These are phyloP conservation scores for Neoseiulus cucumeris DNA, from an alignment of 1,140 invertebrate genomes.

Conservation along the genomic window DNA sequence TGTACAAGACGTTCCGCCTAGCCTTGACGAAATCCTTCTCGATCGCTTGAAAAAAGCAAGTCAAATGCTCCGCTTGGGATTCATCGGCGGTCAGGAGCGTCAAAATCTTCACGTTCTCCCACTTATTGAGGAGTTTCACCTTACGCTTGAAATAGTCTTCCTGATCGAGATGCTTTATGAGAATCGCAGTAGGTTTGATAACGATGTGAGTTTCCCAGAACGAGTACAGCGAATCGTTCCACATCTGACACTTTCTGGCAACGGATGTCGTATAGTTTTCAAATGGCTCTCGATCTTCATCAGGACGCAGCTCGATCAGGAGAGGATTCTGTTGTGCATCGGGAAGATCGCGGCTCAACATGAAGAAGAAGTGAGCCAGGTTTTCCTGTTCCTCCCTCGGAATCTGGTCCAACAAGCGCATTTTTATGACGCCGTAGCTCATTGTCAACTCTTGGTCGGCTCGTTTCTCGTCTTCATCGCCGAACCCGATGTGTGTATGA, in stretches of 20 bases:
- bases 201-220: neutral
- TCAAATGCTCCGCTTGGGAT: neutral
- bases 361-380: too few relatives aligned
- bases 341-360: too few relatives aligned
- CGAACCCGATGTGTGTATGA: neutral
- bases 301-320: too few relatives aligned
- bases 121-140: neutral
- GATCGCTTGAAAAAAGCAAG: neutral
- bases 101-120: neutral
- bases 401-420: too few relatives aligned
- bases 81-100: neutral
- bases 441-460: too few relatives aligned
- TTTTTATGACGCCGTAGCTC: too few relatives aligned
- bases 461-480: too few relatives aligned
- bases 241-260: neutral
- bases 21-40: neutral
- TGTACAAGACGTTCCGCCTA: neutral
- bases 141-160: neutral
- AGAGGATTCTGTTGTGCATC: too few relatives aligned
- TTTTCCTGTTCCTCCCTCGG: too few relatives aligned
- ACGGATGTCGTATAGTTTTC: neutral
- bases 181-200: neutral
- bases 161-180: neutral
- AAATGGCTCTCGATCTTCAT: neutral
- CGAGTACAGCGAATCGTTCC: neutral